Base-by-base conservation (phyloP, 2,888 invertebrate species). In the Gari tellinella region DNA sequence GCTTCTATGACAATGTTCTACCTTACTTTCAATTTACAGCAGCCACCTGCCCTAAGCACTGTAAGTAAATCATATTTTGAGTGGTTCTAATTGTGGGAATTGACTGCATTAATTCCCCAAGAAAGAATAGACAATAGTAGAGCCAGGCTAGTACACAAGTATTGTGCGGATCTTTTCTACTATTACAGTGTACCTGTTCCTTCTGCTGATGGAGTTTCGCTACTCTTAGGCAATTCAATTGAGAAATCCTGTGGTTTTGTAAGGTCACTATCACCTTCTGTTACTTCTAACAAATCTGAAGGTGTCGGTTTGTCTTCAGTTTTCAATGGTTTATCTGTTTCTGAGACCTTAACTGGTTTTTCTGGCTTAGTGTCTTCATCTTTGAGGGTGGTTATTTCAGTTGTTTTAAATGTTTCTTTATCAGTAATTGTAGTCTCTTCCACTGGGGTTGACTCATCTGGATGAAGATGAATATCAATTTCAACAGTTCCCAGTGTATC, bases 101-200 rank as follows among this genome's bases (percentile, higher is more conserved):
- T n/a, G n/a, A n/a, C n/a, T 25, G 52, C 52, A 52, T 25, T 15
- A 17, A 31, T 25, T 8, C 5, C 19, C 45, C 19, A 45, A n/a
- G 17, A 45, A 14, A n/a, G n/a, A 45, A 45, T 4, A 45, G 45
- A 45, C 31, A 31, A 31, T n/a, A 10, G 19, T n/a, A 51, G 51
- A 51, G 51, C 51, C 51, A 51, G 51, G 51, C 51, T 51, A 51
- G 51, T 26, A 51, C 15, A 21, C 23, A 12, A 49, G 51, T 51
- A n/a, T 26, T 51, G 17, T 31, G 10, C 2, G 51, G 23, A 51
- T n/a, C 51, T 51, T 49, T 31, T 31, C 31, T 31, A 31, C 31
- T 31, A 31, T 31, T 31, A 31, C 31, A 31, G 31, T 31, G 31
- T 31, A 23, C 25, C 25, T 31, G 31, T 31, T 15, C 25, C 25